These are phyloP conservation scores for Aproaerema taeniolella DNA, from an alignment of 2,888 invertebrate genomes.

Conservation along the genomic window DNA sequence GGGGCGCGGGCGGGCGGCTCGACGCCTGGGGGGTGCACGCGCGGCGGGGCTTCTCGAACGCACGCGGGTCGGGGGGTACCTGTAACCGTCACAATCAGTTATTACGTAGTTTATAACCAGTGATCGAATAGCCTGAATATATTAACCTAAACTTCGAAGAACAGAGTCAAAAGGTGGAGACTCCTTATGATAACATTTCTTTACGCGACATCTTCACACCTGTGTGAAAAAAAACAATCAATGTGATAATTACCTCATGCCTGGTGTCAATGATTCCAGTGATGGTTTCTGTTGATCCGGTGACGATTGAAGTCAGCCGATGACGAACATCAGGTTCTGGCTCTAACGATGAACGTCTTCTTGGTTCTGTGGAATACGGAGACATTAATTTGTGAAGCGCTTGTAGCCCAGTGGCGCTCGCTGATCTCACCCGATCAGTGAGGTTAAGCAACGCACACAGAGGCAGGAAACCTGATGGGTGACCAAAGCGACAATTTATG, in stretches of 20 bases:
- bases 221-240: not conserved
- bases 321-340: slow-evolving; percentile 66
- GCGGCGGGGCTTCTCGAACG: slow-evolving; percentile 65
- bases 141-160: too few species aligned
- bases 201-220: not conserved
- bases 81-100: slow-evolving; percentile 24
- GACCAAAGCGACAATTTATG: too few species aligned
- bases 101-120: too few species aligned
- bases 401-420: too few species aligned
- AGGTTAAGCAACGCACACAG: too few species aligned
- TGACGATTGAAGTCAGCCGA: slow-evolving; percentile 74
- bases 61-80: slow-evolving; percentile 67
- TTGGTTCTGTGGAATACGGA: slow-evolving; percentile 54
- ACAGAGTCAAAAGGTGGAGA: too few species aligned
- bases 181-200: too few species aligned
- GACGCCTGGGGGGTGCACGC: slow-evolving; percentile 66
- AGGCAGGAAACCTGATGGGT: too few species aligned
- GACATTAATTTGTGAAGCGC: too few species aligned
- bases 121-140: too few species aligned
- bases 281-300: slow-evolving; percentile 85
- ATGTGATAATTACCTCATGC: slow-evolving; percentile 51
- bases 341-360: slow-evolving; percentile 61
- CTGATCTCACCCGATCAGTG: too few species aligned
- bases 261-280: slow-evolving; percentile 83
- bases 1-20: slow-evolving; percentile 61